These are phyloP conservation scores for Mugil cephalus DNA, from an alignment of 2,113 vertebrate genomes.

Conservation along the genomic window DNA sequence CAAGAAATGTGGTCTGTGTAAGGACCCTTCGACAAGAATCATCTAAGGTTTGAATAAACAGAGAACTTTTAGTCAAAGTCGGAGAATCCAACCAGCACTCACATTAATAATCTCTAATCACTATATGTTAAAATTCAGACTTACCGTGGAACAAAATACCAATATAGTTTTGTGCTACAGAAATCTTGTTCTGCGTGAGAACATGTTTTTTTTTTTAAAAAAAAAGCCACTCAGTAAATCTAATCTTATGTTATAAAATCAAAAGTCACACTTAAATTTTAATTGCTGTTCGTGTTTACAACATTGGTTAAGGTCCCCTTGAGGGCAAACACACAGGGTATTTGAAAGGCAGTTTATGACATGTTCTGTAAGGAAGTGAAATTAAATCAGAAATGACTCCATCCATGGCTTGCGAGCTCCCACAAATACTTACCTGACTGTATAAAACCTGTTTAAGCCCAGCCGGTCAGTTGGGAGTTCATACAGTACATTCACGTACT, in stretches of 20 bases:
- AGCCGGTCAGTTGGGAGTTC: slow-evolving; percentile 42
- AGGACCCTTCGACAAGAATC: not conserved
- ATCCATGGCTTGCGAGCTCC: slow-evolving; percentile 19
- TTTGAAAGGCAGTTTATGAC: slow-evolving; percentile 55
- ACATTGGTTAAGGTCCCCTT: slow-evolving; percentile 32
- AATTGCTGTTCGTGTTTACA: slow-evolving; percentile 44
- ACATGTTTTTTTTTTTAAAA: not conserved
- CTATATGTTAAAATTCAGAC: slow-evolving; percentile 17
- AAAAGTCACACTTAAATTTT: slow-evolving; percentile 12
- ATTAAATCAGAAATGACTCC: slow-evolving; percentile 30
- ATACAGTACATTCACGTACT: slow-evolving; percentile 54
- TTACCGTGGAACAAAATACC: not conserved
- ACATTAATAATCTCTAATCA: not conserved
- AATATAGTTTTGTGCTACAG: slow-evolving; percentile 25
- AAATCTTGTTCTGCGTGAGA: not conserved
- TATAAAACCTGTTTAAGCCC: slow-evolving; percentile 60
- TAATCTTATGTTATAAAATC: not conserved
- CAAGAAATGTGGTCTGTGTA: not conserved
- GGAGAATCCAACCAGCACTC: not conserved
- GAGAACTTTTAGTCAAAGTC: not conserved
- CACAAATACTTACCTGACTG: slow-evolving; percentile 63
- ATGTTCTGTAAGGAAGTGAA: slow-evolving; percentile 41
- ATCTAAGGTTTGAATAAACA: not conserved
- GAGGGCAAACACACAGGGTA: slow-evolving; percentile 44
- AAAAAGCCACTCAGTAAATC: slow-evolving; percentile 40